A percentile compares a stretch with the other conserved stretches of the same genome.
phyloP scores from a whole-genome alignment of 2,797 vertebrate species.

The Heliangelus exortis region DNA sequence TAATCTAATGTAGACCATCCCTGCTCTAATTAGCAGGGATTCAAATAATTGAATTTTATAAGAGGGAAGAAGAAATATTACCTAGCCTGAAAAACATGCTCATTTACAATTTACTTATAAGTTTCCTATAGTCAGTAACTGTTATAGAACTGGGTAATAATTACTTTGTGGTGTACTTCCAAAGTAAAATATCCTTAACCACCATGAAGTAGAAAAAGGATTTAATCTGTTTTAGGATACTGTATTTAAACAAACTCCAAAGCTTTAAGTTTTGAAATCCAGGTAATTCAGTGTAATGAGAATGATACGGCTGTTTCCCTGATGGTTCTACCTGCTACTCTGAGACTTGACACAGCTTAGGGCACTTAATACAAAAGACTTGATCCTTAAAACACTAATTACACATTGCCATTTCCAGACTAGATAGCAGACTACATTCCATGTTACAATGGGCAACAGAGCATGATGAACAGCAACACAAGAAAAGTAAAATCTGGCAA shows the following conservation, averaged over 20 bases:
- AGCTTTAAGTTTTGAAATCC: background rate
- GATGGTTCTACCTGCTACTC: background rate
- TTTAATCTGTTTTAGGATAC: background rate
- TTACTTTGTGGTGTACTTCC: background rate
- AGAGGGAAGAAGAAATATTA: slow-evolving; percentile 11
- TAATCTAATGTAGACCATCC: slow-evolving; percentile 33
- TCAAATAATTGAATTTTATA: slow-evolving; percentile 22
- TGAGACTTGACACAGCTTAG: background rate
- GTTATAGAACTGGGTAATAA: background rate
- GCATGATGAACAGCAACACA: background rate
- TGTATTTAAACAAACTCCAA: background rate
- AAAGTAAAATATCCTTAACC: background rate
- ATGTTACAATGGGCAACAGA: background rate
- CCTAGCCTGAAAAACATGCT: background rate
- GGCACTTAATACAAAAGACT: background rate
- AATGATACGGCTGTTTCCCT: background rate
- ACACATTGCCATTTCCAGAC: background rate
- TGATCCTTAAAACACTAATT: background rate
- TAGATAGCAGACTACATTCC: background rate
- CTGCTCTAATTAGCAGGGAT: slow-evolving; percentile 28
- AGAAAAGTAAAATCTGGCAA: background rate
- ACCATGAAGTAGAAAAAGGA: background rate
- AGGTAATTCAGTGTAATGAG: background rate
- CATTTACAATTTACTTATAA: slow-evolving; percentile 22
- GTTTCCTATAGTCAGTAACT: background rate